These are phyloP conservation scores for Ceyx margarethae DNA, from an alignment of 2,113 vertebrate genomes.

Conservation along the genomic window DNA sequence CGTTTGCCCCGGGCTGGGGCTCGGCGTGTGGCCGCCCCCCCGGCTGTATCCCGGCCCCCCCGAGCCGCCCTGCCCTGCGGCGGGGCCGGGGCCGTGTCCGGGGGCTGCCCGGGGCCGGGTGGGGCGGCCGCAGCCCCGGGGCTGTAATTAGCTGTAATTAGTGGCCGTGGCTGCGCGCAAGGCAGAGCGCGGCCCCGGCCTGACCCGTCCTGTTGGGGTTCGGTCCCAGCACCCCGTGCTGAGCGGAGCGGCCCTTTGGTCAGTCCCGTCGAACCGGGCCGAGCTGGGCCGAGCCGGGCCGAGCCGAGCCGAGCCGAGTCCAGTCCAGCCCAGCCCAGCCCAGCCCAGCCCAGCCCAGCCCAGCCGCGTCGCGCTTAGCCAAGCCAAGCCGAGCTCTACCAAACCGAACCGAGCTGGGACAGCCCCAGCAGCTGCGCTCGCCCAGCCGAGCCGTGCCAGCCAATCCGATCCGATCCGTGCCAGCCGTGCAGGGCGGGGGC, in stretches of 20 bases:
- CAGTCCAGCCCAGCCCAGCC: too few relatives aligned
- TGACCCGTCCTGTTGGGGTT: not conserved
- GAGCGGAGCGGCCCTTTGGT: too few relatives aligned
- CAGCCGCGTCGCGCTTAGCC: not conserved
- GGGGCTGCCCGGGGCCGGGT: not conserved
- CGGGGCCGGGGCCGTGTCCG: not conserved
- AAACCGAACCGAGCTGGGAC: too few relatives aligned
- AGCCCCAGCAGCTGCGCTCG: too few relatives aligned
- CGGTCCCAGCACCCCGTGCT: too few relatives aligned
- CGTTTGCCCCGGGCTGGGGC: not conserved
- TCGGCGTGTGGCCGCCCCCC: not conserved
- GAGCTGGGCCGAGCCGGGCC: not conserved
- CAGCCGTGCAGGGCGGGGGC: not conserved
- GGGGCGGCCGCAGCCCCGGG: not conserved
- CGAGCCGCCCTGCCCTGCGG: not conserved
- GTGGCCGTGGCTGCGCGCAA: not conserved
- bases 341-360: too few relatives aligned
- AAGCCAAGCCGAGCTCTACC: too few relatives aligned
- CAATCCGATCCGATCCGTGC: not conserved
- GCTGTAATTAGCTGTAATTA: slow-evolving; percentile 38
- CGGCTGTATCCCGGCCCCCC: not conserved
- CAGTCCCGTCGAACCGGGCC: not conserved
- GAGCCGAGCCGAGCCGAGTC: too few relatives aligned
- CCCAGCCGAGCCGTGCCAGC: too few relatives aligned
- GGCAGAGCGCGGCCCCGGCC: not conserved